Conservation (phyloP, 1,140 invertebrate genomes). For the Nymphalis io region DNA sequence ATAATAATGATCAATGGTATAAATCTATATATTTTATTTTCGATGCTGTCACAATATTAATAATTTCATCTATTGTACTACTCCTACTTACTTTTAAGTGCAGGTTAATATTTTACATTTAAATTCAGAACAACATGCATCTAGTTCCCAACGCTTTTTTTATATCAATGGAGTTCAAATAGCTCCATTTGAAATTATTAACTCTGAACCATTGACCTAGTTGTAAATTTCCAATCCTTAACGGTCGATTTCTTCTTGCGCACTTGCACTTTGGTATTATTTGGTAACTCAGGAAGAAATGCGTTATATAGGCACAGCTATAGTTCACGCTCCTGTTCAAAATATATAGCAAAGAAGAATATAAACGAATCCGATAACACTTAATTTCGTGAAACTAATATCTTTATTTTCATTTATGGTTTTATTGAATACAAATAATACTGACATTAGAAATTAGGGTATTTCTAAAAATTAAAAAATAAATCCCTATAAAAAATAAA, state of each 20-base stretch:
- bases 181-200: slow-evolving; percentile 24
- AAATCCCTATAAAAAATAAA: too few species aligned
- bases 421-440: too few species aligned
- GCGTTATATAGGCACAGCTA: neutral
- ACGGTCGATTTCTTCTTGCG: slow-evolving; percentile 33
- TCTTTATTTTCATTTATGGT: too few species aligned
- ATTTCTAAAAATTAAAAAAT: too few species aligned
- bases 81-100: too few species aligned
- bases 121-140: neutral
- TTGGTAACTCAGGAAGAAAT: slow-evolving; percentile 16
- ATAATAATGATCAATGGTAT: too few species aligned
- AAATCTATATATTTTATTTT: too few species aligned
- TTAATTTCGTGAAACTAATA: neutral
- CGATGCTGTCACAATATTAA: too few species aligned
- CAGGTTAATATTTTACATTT: too few species aligned
- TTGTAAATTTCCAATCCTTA: slow-evolving; percentile 36
- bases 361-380: neutral
- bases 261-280: slow-evolving; percentile 23
- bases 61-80: too few species aligned
- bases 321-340: slow-evolving; percentile 13
- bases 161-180: neutral
- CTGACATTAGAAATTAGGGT: too few species aligned
- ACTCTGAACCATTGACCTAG: slow-evolving; percentile 36
- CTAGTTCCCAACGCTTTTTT: neutral
- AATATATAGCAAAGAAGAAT: slow-evolving; percentile 20